phyloP scores from a whole-genome alignment of 1,140 invertebrate genomes.

The Campoletis sonorensis region DNA sequence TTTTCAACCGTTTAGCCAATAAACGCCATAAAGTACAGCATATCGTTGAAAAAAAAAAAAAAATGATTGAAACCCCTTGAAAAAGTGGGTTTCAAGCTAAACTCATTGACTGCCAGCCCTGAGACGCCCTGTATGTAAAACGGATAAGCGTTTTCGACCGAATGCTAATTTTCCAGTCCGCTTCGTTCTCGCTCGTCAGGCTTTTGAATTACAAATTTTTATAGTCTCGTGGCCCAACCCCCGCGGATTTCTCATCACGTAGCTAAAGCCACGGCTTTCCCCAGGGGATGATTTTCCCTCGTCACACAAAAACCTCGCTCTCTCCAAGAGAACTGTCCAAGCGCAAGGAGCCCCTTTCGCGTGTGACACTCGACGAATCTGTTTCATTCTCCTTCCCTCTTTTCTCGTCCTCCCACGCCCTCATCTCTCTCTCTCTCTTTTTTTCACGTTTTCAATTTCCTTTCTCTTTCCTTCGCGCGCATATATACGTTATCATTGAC shows the following conservation, averaged over 20 bases:
- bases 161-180: constrained; percentile 27
- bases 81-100: too few species aligned
- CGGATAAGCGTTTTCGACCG: constrained; percentile 11
- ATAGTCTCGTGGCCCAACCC: constrained; percentile 5
- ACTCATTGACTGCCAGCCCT: too few species aligned
- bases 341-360: not conserved
- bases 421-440: constrained; percentile 7
- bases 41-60: too few species aligned
- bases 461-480: not conserved
- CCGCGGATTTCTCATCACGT: constrained; percentile 2
- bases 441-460: not conserved
- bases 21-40: too few species aligned
- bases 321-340: constrained; percentile 11
- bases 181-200: not conserved
- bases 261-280: not conserved
- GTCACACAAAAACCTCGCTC: not conserved
- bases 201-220: constrained; percentile 42
- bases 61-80: too few species aligned
- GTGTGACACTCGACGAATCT: constrained; percentile 32
- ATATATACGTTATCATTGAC: constrained; percentile 28
- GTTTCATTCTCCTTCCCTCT: not conserved
- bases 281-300: constrained; percentile 28
- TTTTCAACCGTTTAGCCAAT: too few species aligned
- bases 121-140: not conserved
- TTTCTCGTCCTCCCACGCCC: not conserved